Evolutionary conservation across 1,140 invertebrate genomes (phyloP).

Genomic region (Bombus waltoni): DNA sequence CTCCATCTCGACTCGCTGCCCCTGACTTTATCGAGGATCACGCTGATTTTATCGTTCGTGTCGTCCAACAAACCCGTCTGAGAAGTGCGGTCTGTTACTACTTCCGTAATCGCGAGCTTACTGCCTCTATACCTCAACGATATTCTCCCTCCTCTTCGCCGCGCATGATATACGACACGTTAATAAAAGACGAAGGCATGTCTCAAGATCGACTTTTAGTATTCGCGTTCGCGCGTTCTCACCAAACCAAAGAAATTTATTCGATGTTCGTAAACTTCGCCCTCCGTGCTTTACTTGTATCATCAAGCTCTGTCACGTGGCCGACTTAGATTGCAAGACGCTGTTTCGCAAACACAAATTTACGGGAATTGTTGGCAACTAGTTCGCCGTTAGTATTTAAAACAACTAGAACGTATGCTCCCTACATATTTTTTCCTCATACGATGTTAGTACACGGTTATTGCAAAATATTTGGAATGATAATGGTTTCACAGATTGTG

Average conservation of each 20-base stretch:
- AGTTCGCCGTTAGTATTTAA: conserved; percentile 21
- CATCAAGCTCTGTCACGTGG: conserved; percentile 22
- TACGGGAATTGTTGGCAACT: conserved; percentile 27
- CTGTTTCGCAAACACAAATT: conserved; percentile 18
- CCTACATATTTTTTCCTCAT: neutral
- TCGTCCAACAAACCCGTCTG: conserved; percentile 2
- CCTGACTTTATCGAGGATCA: neutral
- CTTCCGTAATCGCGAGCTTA: conserved; percentile 34
- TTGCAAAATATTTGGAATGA: neutral
- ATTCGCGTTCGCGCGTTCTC: neutral
- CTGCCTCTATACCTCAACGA: neutral
- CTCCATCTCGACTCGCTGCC: conserved; percentile 12
- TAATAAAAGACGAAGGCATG: neutral
- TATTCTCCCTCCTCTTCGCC: too few relatives aligned
- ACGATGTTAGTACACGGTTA: neutral
- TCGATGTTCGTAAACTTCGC: neutral
- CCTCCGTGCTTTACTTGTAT: neutral
- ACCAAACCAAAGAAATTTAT: neutral
- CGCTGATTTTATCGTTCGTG: conserved; percentile 29
- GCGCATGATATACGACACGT: neutral
- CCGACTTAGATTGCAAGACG: conserved; percentile 16
- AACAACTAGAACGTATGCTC: neutral
- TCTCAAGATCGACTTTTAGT: neutral
- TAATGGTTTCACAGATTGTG: neutral
- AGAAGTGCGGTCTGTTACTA: conserved; percentile 27